phyloP scores from a whole-genome alignment of 2,888 invertebrate genomes.

The Malthinus seriepunctatus region DNA sequence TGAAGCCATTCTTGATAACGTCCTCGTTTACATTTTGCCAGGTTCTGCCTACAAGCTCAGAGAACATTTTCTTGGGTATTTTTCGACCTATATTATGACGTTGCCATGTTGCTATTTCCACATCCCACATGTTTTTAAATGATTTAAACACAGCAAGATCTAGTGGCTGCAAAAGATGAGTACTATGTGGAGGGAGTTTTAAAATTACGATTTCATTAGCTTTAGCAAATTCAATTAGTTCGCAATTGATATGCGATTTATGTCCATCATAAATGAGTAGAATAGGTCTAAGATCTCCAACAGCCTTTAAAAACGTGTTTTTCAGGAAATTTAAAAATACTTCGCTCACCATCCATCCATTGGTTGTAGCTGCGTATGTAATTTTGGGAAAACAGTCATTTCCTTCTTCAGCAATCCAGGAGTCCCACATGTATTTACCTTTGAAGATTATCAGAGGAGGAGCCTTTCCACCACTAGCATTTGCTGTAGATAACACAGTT shows the following conservation, averaged over 20 bases:
- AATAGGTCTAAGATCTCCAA: not conserved
- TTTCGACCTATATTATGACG: not conserved
- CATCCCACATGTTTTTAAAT: not conserved
- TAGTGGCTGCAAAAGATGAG: not conserved
- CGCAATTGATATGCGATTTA: not conserved
- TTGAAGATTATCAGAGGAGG: conserved; percentile 32
- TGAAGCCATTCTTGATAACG: not conserved
- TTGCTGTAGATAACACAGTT: conserved; percentile 15
- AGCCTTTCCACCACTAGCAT: conserved; percentile 27
- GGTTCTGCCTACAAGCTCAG: not conserved
- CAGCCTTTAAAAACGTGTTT: no score
- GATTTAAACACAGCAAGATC: not conserved
- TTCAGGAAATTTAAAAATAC: no score
- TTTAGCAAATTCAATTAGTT: no score
- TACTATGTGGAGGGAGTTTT: not conserved
- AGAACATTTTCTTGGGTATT: not conserved
- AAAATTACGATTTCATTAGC: not conserved
- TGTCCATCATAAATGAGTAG: not conserved
- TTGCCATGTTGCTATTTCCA: not conserved
- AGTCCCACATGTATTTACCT: conserved; percentile 42
- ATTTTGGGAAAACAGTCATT: no score
- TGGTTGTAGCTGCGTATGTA: conserved; percentile 2
- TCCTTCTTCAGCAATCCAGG: conserved; percentile 39
- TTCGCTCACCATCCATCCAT: conserved; percentile 39
- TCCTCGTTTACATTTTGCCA: not conserved